Evolutionary conservation across 2,113 vertebrate genomes (phyloP), one percentile per base, ranked within the genome.

Genomic region (Scatophagus argus): DNA sequence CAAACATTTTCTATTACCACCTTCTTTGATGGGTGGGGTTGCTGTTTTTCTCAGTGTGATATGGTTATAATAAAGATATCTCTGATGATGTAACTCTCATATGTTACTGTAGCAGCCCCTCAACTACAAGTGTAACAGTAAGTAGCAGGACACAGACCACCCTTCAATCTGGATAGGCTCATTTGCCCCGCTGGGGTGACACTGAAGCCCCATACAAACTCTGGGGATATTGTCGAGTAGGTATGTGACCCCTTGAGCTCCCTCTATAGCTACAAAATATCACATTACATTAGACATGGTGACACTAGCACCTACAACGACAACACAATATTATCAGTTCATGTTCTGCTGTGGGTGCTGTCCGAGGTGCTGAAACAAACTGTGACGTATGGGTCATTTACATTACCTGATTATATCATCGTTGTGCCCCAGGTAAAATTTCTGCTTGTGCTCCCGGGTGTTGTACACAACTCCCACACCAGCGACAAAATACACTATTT

Each of bases 391-490:
- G 29, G 63, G 17, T 29, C 9, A 44, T 74, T 67, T 36, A 54
- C 73, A 47, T 12, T 96, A 99, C 98, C 97, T 99, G 96, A 99
- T 99, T 91, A 99, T 98, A 95, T 99, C 98, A 95, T 99, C 98
- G 94, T 96, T 98, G 94, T 99, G 98, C 74, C 97, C 98, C 87
- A 98, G 93, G 95, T 97, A 99, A 93, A 99, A 99, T 97, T 99
- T 99, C 94, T 99, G 98, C 91, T 97, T 97, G 93, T 99, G 98
- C 88, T 99, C 98, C 75, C 98, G 95, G 74, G 98, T 97, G 94
- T 98, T 99, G 88, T 99, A 99, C 88, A 99, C 98, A 86, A 99
- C 98, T 92, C 97, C 98, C 84, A 97, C 96, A 63, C 98, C 98
- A 84, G 98, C 98, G 75, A 99, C 98, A 78, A 99, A 99, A 93